phyloP scores from a whole-genome alignment of 1,140 invertebrate species.

The Ctenoplectra terminalis region DNA sequence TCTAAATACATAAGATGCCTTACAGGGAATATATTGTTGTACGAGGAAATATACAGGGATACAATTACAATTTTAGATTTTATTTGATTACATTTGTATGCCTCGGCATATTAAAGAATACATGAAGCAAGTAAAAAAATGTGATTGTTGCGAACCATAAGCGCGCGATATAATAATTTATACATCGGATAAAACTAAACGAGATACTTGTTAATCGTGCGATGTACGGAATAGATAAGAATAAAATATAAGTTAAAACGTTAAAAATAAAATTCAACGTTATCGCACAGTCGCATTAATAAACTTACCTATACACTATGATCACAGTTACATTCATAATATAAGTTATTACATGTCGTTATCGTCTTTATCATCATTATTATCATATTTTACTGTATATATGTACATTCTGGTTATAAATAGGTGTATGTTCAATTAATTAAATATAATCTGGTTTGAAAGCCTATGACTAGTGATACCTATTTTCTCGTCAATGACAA shows the following conservation, averaged over 20 bases:
- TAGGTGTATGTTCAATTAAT: slow-evolving; percentile 74
- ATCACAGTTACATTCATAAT: slow-evolving; percentile 82
- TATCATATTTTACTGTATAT: slow-evolving; percentile 72
- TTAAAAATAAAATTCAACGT: slow-evolving; percentile 60
- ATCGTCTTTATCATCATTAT: slow-evolving; percentile 62
- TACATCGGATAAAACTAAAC: slow-evolving; percentile 58
- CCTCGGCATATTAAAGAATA: slow-evolving; percentile 70
- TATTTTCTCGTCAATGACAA: slow-evolving; percentile 53
- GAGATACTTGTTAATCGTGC: slow-evolving; percentile 33
- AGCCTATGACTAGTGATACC: slow-evolving; percentile 79
- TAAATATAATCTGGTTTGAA: slow-evolving; percentile 80
- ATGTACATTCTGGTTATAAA: slow-evolving; percentile 79
- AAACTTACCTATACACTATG: slow-evolving; percentile 80
- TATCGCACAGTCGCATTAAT: slow-evolving; percentile 65
- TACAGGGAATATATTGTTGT: slow-evolving; percentile 20
- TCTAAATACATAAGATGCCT: slow-evolving; percentile 38
- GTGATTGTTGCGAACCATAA: slow-evolving; percentile 64
- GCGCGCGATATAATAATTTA: slow-evolving; percentile 57
- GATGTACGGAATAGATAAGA: slow-evolving; percentile 44
- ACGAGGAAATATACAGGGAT: slow-evolving; percentile 40
- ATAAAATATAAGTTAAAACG: slow-evolving; percentile 61
- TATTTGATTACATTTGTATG: slow-evolving; percentile 71
- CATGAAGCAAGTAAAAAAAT: slow-evolving; percentile 78
- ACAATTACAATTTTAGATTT: slow-evolving; percentile 70
- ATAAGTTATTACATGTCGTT: slow-evolving; percentile 70